Conservation (phyloP, 2,888 invertebrate genomes). For the Rhamphomyia laevipes region DNA sequence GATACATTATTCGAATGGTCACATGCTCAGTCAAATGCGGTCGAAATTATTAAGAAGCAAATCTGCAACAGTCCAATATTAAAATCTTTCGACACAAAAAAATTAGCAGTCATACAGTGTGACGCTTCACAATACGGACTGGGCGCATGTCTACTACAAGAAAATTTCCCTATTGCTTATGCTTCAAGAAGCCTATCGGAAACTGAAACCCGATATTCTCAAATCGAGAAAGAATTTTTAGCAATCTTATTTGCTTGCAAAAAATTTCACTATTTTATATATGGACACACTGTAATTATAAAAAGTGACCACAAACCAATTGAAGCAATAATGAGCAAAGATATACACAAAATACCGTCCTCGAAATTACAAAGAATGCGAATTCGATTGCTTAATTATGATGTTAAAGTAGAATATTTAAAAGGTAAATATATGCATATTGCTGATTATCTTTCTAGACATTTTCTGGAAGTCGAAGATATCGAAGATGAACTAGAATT, state of each 20-base stretch:
- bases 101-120: no score
- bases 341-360: no score
- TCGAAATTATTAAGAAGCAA: constrained; percentile 10
- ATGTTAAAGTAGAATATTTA: constrained; percentile 8
- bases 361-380: constrained; percentile 12
- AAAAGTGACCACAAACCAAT: constrained; percentile 14
- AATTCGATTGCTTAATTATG: constrained; percentile 14
- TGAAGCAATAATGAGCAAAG: constrained; percentile 10
- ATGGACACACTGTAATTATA: constrained; percentile 10
- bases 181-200: no score
- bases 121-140: constrained; percentile 13
- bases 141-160: constrained; percentile 11
- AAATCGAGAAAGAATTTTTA: no score
- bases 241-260: constrained; percentile 14
- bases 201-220: no score
- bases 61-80: constrained; percentile 7
- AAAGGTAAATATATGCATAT: no score
- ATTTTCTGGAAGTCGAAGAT: no score
- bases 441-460: no score
- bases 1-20: constrained; percentile 8
- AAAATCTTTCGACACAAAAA: constrained; percentile 10
- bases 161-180: no score
- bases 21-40: constrained; percentile 3
- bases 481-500: no score
- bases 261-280: constrained; percentile 13